These are phyloP conservation scores for Ascidia mentula DNA, from an alignment of 23 tunicate genomes.

Conservation along the genomic window DNA sequence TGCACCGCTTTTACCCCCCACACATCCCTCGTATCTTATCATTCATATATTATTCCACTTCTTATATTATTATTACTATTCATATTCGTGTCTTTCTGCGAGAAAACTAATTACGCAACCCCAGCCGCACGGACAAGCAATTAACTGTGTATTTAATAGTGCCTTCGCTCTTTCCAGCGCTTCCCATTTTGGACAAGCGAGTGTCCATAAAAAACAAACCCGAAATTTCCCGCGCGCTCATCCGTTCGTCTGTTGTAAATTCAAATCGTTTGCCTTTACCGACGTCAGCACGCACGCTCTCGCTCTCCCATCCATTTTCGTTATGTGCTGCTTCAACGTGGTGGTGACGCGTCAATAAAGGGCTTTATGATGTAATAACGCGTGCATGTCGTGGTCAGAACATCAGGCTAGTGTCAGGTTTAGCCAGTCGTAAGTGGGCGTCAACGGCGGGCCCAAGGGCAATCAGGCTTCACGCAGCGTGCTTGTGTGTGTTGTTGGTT, in stretches of 20 bases:
- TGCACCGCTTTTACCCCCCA: constrained; percentile 8
- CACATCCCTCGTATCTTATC: too few species aligned
- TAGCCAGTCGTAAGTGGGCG: background rate
- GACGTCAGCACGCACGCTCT: constrained; percentile 3
- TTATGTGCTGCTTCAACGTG: constrained; percentile 11
- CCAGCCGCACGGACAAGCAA: background rate
- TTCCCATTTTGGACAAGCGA: too few species aligned
- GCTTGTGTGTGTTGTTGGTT: background rate
- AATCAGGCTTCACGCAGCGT: background rate
- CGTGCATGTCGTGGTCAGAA: background rate
- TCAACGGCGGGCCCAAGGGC: constrained; percentile 14
- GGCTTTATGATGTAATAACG: constrained; percentile 7
- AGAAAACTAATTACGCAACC: background rate
- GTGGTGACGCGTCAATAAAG: constrained; percentile 9
- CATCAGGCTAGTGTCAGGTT: background rate
- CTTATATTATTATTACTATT: constrained; percentile 3
- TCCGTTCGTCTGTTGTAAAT: background rate
- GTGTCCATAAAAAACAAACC: background rate
- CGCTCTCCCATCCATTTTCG: background rate
- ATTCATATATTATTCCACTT: constrained; percentile 8
- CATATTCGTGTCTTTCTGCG: background rate
- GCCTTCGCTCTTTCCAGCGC: background rate
- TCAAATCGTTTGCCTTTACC: too few species aligned
- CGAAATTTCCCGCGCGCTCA: background rate
- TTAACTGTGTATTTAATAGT: background rate